Base-by-base conservation (phyloP, 2,113 vertebrate species). In the Sorex fumeus region DNA sequence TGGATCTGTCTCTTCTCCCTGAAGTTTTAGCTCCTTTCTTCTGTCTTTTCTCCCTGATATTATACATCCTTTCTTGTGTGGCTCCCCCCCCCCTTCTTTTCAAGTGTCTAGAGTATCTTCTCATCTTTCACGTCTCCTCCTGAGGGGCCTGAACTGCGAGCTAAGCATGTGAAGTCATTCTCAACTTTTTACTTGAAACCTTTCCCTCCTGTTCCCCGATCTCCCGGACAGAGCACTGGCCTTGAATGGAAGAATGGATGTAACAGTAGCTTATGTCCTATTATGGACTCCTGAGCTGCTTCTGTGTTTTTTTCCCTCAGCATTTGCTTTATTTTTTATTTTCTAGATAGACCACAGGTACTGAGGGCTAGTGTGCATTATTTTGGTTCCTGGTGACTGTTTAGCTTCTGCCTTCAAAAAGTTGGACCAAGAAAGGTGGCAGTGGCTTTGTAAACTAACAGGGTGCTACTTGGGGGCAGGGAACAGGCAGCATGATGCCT, bases 151-250 rank as follows among this genome's bases (percentile, higher is more conserved):
- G 85, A 60, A 32, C 77, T 86, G 62, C 75, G 57, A 78, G 30
- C 79, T 87, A 10, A 67, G 71, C 45, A 57, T 36, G 30, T 76
- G 79, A n/a, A 34, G 66, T 91, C 45, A 62, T 88, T 93, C 67
- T 92, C 13, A 32, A 2, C 11, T 85, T 88, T 70, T 30, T 89
- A 16, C 36, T 77, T 36, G 40, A 62, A 67, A n/a, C 32, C 28
- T 93, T 84, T 50, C 27, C 8, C 27, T 66, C n/a, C 11, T 8
- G 2, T 19, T 12, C 40, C 36, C 64, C 25, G n/a, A 76, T 47
- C 8, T 85, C 6, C 16, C 50, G 5, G 27, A 85, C 50, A 6
- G 27, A 85, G 15, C 28, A 60, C 0, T 78, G 47, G 43, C 45
- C 45, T 78, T 87, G 57, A 60, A 50, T 50, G 47, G 13, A 50